Evolutionary conservation across 2,113 vertebrate species (phyloP).

Genomic region (Strix aluco): DNA sequence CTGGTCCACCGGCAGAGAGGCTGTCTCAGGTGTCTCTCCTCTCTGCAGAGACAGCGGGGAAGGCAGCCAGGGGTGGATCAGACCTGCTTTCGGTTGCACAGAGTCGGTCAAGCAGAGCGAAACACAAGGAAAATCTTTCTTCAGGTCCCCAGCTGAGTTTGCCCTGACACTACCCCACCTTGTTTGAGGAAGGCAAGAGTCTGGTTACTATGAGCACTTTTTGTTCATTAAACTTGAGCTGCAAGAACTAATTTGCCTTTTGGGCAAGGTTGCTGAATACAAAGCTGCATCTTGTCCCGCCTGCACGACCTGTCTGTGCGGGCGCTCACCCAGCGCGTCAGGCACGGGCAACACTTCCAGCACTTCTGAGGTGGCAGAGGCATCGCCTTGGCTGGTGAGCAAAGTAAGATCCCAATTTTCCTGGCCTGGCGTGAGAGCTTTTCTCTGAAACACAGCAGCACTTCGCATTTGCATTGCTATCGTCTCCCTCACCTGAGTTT

Average conservation of each 20-base stretch:
- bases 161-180: conserved; percentile 52
- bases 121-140: conserved; percentile 57
- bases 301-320: background rate
- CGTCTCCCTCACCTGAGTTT: background rate
- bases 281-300: background rate
- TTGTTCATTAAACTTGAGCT: conserved; percentile 63
- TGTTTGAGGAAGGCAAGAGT: conserved; percentile 41
- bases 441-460: background rate
- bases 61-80: background rate
- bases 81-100: background rate
- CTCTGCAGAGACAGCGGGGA: background rate
- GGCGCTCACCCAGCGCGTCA: background rate
- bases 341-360: background rate
- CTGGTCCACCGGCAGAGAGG: background rate
- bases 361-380: background rate
- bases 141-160: conserved; percentile 21
- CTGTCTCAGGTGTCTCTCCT: conserved; percentile 45
- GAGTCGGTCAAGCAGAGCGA: conserved; percentile 5
- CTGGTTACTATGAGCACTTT: conserved; percentile 56
- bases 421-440: rapidly evolving
- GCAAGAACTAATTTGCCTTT: conserved; percentile 64
- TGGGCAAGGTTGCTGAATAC: background rate
- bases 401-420: background rate
- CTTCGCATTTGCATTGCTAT: background rate
- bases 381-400: background rate